These are phyloP conservation scores for Drosophila flavopinicola DNA, from an alignment of 2,888 invertebrate genomes.

Conservation along the genomic window DNA sequence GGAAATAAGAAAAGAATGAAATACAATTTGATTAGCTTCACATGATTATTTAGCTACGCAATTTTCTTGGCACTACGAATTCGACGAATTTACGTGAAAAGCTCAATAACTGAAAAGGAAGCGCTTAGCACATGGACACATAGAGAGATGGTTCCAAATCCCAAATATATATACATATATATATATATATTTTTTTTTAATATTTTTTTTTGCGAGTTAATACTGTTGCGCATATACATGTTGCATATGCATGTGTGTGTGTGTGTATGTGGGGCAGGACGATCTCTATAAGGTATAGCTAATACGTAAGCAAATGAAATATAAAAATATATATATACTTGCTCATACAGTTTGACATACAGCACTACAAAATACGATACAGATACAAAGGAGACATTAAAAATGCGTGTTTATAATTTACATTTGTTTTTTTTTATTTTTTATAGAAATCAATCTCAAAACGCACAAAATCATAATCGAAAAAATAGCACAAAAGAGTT, in stretches of 20 bases:
- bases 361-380: conserved; percentile 12
- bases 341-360: conserved; percentile 2
- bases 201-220: conserved; percentile 16
- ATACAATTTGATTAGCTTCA: conserved; percentile 73
- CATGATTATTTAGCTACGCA: conserved; percentile 61
- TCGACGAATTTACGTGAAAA: conserved; percentile 31
- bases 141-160: conserved; percentile 40
- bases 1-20: conserved; percentile 76
- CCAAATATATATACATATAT: conserved; percentile 4
- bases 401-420: conserved; percentile 65
- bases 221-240: conserved; percentile 32
- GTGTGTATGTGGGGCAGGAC: conserved; percentile 19
- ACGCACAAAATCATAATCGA: conserved; percentile 74
- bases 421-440: conserved; percentile 59
- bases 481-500: conserved; percentile 58
- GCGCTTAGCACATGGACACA: conserved; percentile 43
- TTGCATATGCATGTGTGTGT: background rate
- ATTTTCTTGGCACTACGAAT: conserved; percentile 57
- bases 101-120: conserved; percentile 31
- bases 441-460: conserved; percentile 73
- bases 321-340: conserved; percentile 7
- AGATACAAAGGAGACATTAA: conserved; percentile 45
- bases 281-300: conserved; percentile 40
- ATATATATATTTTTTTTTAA: background rate
- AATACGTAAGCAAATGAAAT: conserved; percentile 29